Conservation (phyloP, 53 echinoderm and acorn worm genomes). For the Echinarachnius parma region DNA sequence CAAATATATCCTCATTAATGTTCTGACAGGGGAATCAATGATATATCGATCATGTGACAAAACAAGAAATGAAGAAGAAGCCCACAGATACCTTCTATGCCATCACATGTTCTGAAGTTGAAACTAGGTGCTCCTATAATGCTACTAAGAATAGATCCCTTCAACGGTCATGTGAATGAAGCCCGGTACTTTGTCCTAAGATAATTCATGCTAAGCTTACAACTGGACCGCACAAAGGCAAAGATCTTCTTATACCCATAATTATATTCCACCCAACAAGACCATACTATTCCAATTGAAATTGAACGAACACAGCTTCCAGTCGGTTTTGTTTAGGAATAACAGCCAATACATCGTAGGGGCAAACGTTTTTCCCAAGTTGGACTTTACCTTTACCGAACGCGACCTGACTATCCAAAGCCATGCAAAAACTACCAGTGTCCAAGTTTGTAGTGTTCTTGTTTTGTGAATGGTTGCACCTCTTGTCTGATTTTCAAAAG, state of each 20-base stretch:
- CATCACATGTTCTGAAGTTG: constrained; percentile 20
- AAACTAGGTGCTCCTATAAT: constrained; percentile 40
- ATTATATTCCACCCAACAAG: constrained; percentile 7
- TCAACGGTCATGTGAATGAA: constrained; percentile 45
- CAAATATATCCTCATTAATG: constrained; percentile 26
- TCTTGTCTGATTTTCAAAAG: too few relatives aligned
- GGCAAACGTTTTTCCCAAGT: constrained; percentile 28
- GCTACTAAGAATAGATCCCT: constrained; percentile 43
- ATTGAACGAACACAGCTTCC: constrained; percentile 33
- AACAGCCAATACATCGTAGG: constrained; percentile 41
- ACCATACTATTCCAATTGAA: constrained; percentile 13
- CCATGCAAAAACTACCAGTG: constrained; percentile 38
- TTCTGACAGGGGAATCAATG: constrained; percentile 18
- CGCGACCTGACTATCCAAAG: constrained; percentile 41
- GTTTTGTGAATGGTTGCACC: too few relatives aligned
- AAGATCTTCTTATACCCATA: constrained; percentile 11
- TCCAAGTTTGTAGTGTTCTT: constrained; percentile 22
- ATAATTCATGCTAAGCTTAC: constrained; percentile 35
- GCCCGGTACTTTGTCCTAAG: constrained; percentile 26
- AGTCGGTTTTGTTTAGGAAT: constrained; percentile 28
- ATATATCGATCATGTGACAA: constrained; percentile 9
- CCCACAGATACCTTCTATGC: constrained; percentile 37
- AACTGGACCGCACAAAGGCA: constrained; percentile 26
- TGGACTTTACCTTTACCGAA: neutral
- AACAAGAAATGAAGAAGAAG: neutral